These are phyloP conservation scores for Mirza zaza DNA, from an alignment of 2,113 vertebrate genomes.

Conservation along the genomic window DNA sequence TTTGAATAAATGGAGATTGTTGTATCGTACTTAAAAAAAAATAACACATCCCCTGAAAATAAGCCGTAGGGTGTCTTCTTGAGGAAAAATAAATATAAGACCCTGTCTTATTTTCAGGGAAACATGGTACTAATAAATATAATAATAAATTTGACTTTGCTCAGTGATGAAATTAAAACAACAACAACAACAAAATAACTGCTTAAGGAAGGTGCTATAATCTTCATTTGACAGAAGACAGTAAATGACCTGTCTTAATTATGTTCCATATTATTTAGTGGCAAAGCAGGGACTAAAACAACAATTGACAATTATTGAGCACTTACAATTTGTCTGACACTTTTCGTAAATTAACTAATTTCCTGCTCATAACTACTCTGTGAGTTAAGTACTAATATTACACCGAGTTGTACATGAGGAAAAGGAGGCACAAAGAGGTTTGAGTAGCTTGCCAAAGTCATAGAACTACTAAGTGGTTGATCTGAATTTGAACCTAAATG, in stretches of 20 bases:
- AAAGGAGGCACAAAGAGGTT: background rate
- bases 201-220: background rate
- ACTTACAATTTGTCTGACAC: background rate
- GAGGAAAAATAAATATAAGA: too few species aligned
- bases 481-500: background rate
- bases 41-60: too few species aligned
- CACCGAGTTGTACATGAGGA: background rate
- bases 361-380: background rate
- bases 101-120: too few species aligned
- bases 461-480: background rate
- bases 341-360: conserved; percentile 24
- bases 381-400: background rate
- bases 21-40: too few species aligned
- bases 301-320: background rate
- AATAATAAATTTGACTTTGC: background rate
- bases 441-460: background rate
- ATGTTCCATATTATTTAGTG: background rate
- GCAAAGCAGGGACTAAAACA: background rate
- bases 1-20: too few species aligned
- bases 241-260: background rate
- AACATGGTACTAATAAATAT: background rate
- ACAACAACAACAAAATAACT: background rate
- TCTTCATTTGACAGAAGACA: background rate
- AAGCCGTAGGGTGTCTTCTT: too few species aligned
- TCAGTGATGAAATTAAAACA: background rate